Conservation (phyloP, 2,888 invertebrate genomes). For the Fragum sueziense region DNA sequence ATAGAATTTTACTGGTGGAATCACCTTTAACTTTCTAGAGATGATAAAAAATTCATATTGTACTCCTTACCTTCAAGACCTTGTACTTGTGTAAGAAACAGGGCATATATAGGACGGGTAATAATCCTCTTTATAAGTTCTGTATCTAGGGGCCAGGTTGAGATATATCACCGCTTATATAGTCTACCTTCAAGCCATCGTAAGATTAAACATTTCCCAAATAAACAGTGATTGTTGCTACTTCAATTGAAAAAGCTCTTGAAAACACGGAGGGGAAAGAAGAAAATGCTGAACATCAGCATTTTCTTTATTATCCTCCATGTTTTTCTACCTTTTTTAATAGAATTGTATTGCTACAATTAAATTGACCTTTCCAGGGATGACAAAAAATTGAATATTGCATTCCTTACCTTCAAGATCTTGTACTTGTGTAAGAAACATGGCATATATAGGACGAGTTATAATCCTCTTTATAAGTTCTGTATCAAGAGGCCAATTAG, state of each 20-base stretch:
- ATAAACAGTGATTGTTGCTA: too few species aligned
- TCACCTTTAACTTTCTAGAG: too few species aligned
- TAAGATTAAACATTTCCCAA: slow-evolving; percentile 81
- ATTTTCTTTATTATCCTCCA: too few species aligned
- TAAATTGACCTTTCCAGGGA: too few species aligned
- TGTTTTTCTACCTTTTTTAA: too few species aligned
- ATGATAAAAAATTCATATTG: too few species aligned
- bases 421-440: slow-evolving; percentile 82
- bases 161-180: slow-evolving; percentile 83
- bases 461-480: slow-evolving; percentile 79
- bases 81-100: slow-evolving; percentile 82
- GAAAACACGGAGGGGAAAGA: too few species aligned
- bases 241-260: too few species aligned
- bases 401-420: slow-evolving; percentile 79
- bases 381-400: too few species aligned
- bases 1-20: too few species aligned
- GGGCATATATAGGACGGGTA: slow-evolving; percentile 82
- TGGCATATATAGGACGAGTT: slow-evolving; percentile 82
- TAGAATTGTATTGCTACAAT: too few species aligned
- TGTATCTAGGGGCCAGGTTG: slow-evolving; percentile 80
- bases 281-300: too few species aligned
- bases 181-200: slow-evolving; percentile 81
- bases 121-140: slow-evolving; percentile 79
- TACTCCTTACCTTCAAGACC: slow-evolving; percentile 79
- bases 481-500: slow-evolving; percentile 80